Base-by-base conservation (phyloP, 2,113 vertebrate genomes). In the Neogobius melanostomus region DNA sequence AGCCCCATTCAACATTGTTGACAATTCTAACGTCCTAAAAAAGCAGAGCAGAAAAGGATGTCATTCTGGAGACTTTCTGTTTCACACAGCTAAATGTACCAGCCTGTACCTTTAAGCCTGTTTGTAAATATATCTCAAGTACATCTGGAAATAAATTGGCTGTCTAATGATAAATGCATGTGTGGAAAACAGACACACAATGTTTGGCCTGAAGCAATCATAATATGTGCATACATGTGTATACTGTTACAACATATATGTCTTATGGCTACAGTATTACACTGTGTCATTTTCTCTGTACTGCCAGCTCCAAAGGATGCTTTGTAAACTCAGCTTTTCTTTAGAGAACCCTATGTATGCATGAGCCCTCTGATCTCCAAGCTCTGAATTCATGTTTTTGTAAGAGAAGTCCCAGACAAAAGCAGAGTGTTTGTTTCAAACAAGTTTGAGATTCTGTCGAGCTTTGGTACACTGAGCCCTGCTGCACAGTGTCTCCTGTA, bases 401-500 rank as follows among this genome's bases (percentile, higher is more conserved):
- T 56, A 44, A 45, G 7, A 15, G 8, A 61, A 16, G 6, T 8
- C 57, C 28, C 17, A 50, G 6, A 14, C 14, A 15, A 42, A 61
- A 45, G 42, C 36, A 61, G 42, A 44, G 11, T 44, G 42, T 61
- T 44, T 61, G 42, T 61, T 61, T 61, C 14, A 61, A 44, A 43
- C 57, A 60, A 60, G 57, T 61, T 44, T 44, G 11, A 43, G 14
- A 5, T 59, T 21, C 11, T 43, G 36, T 44, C 43, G 36, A 60
- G 57, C 28, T 43, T 63, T 61, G 48, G n/a, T 56, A n/a, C 46
- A 69, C 5, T 15, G 51, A 66, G 4, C 69, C 71, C 72, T 71
- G 72, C 65, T 68, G 72, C 65, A 63, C 59, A 54, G 73, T 66
- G 63, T 59, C 64, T 68, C 69, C 52, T 61, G 62, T 52, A 50